phyloP scores from a whole-genome alignment of 2,888 invertebrate genomes.

The Limnephilus marmoratus region DNA sequence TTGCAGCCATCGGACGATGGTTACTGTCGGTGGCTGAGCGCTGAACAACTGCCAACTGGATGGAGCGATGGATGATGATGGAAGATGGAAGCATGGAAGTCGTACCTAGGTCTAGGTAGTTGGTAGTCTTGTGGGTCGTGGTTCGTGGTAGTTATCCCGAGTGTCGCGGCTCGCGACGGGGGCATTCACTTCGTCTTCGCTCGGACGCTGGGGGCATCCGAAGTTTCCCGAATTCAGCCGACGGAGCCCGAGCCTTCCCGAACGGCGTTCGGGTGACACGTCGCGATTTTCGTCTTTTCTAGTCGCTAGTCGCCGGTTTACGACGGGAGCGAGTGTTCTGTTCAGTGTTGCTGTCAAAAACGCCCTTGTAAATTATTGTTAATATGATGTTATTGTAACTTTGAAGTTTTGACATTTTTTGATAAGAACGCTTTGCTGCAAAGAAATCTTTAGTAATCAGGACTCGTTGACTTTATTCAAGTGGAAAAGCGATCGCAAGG shows the following conservation, averaged over 20 bases:
- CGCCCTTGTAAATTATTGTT: slow-evolving; percentile 51
- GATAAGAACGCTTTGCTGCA: neutral
- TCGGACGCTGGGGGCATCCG: slow-evolving; percentile 55
- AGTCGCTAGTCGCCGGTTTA: slow-evolving; percentile 53
- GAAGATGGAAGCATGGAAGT: neutral
- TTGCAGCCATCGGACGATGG: neutral
- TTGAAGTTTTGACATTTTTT: slow-evolving; percentile 55
- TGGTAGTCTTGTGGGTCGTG: neutral
- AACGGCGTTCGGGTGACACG: slow-evolving; percentile 53
- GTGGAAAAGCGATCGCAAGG: neutral
- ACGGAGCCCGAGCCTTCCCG: slow-evolving; percentile 43
- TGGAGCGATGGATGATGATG: neutral
- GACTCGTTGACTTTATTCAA: neutral
- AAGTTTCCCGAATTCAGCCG: slow-evolving; percentile 52
- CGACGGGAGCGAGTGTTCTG: slow-evolving; percentile 27
- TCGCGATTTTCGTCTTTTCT: slow-evolving; percentile 44
- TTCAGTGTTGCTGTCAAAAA: slow-evolving; percentile 31
- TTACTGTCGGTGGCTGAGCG: neutral
- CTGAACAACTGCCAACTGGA: neutral
- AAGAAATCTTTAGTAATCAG: neutral
- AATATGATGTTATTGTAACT: slow-evolving; percentile 52
- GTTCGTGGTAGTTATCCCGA: neutral
- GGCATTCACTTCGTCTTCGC: slow-evolving; percentile 58
- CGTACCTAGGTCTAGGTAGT: too few species aligned
- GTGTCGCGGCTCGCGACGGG: slow-evolving; percentile 44